Base-by-base conservation (phyloP, 2,113 vertebrate species). In the Platanista minor region DNA sequence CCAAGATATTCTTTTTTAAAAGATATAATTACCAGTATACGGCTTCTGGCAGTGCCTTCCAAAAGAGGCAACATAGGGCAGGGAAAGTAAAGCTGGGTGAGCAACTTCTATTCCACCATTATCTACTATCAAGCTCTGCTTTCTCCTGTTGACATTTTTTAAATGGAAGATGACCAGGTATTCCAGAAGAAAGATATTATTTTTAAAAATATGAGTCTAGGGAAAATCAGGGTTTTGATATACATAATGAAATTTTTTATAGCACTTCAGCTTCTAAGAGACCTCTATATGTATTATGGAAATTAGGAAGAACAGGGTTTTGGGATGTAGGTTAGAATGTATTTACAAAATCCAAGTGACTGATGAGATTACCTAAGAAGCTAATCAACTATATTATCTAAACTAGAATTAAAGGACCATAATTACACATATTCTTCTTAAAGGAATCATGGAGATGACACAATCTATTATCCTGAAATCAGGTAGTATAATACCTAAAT, bases 221-320 rank as follows among this genome's bases (percentile, higher is more conserved):
- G n/a, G 54, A 86, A 80, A 91, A 87, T 83, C 69, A 83, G 13
- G 8, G 39, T 94, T 61, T 71, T 94, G 64, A 61, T 49, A 88
- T 36, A 69, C 6, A 81, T 31, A 72, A 75, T 92, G 29, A 64
- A 92, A 52, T 17, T 13, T 88, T 86, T 29, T 23, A 52, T 20
- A 61, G 11, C n/a, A 27, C 15, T 80, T 84, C 21, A 80, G 43
- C n/a, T 91, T 80, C n/a, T 72, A 23, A 87, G 29, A 86, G 72
- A 71, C 27, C 14, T 27, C 72, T 86, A 14, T 52, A 54, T 72
- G 3, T 52, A 43, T 64, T 93, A 85, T 1, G 8, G 43, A 93
- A 88, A 72, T 86, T 64, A 86, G 74, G 18, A 93, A 93, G 86
- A 80, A 89, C 4, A 54, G 7, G 13, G 59, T 78, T 96, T 96